These are phyloP conservation scores for Matsumyia berberina DNA, from an alignment of 2,888 invertebrate genomes.

Conservation along the genomic window DNA sequence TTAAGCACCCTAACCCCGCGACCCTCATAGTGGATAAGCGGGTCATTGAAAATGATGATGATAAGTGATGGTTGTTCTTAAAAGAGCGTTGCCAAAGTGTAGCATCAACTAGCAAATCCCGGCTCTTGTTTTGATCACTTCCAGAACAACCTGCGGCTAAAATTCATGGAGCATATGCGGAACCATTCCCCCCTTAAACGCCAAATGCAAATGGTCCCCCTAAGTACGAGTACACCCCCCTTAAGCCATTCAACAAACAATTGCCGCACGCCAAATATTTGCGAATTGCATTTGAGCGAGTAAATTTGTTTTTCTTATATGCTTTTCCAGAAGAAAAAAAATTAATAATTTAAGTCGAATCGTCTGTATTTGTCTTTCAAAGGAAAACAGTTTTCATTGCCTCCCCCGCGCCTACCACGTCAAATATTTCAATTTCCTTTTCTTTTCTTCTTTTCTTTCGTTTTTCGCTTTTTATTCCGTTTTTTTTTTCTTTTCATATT, in stretches of 20 bases:
- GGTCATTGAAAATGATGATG: no score
- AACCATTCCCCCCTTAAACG: no score
- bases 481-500: conserved; percentile 15
- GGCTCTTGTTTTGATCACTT: no score
- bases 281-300: conserved; percentile 69
- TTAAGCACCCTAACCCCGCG: no score
- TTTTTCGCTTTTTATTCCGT: conserved; percentile 26
- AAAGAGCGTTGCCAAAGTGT: no score
- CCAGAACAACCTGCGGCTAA: no score
- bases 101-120: no score
- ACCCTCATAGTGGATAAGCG: no score
- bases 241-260: conserved; percentile 69
- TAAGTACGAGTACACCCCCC: not conserved
- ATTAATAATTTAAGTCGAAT: conserved; percentile 75
- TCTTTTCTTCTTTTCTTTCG: conserved; percentile 21
- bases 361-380: conserved; percentile 73
- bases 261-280: conserved; percentile 70
- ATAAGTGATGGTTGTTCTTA: no score
- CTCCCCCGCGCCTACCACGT: conserved; percentile 11
- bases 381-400: conserved; percentile 55
- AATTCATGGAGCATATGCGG: no score
- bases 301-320: conserved; percentile 70
- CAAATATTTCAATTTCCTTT: conserved; percentile 70
- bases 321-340: conserved; percentile 45
- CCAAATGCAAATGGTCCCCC: not conserved